Evolutionary conservation across 2,113 vertebrate species (phyloP).

Genomic region (Prionailurus bengalensis): DNA sequence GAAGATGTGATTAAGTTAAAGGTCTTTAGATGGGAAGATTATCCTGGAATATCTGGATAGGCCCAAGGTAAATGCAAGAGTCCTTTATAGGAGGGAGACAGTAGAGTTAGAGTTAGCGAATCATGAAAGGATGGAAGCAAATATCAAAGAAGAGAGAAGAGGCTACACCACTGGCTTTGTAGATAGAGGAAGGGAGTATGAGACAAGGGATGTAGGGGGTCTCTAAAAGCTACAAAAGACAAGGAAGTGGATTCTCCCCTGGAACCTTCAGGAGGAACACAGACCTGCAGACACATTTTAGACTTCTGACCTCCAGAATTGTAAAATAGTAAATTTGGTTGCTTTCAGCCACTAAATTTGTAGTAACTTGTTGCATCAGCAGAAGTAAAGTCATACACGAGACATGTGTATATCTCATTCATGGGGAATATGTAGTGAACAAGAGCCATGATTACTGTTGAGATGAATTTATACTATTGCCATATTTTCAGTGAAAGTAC

Average conservation of each 20-base stretch:
- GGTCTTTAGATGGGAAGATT: not conserved
- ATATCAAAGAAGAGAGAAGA: constrained; percentile 24
- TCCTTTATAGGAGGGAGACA: not conserved
- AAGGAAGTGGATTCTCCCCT: not conserved
- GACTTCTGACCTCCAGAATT: not conserved
- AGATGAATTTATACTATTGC: constrained; percentile 12
- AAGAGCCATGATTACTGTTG: not conserved
- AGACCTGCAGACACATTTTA: not conserved
- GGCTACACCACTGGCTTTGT: not conserved
- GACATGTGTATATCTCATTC: not conserved
- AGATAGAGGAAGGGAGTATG: not conserved
- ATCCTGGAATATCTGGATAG: not conserved
- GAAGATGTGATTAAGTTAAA: not conserved
- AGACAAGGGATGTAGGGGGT: not conserved
- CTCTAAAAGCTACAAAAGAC: constrained; percentile 23
- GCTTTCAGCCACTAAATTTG: not conserved
- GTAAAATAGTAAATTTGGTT: not conserved
- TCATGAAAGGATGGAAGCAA: not conserved
- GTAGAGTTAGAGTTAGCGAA: not conserved
- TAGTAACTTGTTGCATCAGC: not conserved
- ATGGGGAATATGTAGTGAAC: not conserved
- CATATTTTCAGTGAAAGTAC: not conserved
- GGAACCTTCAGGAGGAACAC: not conserved
- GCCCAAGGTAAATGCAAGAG: not conserved
- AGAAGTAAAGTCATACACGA: constrained; percentile 23